Evolutionary conservation across 2,888 invertebrate species (phyloP).

Genomic region (Frankliniella intonsa): DNA sequence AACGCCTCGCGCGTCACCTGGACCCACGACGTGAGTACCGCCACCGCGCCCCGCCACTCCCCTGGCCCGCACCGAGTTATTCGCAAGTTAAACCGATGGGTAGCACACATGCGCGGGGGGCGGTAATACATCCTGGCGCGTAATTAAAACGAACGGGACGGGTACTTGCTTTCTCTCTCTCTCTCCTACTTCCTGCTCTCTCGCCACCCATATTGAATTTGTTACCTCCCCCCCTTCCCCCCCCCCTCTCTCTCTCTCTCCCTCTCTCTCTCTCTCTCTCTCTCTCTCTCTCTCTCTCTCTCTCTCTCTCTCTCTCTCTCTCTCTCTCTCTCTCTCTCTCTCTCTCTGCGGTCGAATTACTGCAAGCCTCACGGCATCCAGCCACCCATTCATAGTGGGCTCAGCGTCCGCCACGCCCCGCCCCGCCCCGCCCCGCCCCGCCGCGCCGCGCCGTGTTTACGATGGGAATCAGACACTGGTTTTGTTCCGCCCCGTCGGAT

Average conservation of each 20-base stretch:
- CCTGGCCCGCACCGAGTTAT: neutral
- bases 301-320: slow-evolving; percentile 14
- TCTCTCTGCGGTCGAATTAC: neutral
- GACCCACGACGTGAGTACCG: slow-evolving; percentile 44
- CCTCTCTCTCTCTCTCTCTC: slow-evolving; percentile 9
- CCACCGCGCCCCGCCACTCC: neutral
- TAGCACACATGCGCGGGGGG: neutral
- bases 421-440: neutral
- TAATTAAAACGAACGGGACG: neutral
- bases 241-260: neutral
- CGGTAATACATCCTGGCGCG: neutral
- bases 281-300: slow-evolving; percentile 18
- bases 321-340: slow-evolving; percentile 13
- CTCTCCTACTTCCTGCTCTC: neutral
- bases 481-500: neutral
- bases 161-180: neutral
- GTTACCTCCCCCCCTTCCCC: neutral
- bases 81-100: neutral
- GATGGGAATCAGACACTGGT: neutral
- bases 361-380: neutral
- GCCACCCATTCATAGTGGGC: neutral
- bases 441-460: neutral
- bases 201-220: neutral
- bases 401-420: neutral
- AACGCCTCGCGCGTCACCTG: slow-evolving; percentile 45